These are phyloP conservation scores for Drosophila kurseongensis DNA, from an alignment of 1,140 invertebrate species.

Conservation along the genomic window DNA sequence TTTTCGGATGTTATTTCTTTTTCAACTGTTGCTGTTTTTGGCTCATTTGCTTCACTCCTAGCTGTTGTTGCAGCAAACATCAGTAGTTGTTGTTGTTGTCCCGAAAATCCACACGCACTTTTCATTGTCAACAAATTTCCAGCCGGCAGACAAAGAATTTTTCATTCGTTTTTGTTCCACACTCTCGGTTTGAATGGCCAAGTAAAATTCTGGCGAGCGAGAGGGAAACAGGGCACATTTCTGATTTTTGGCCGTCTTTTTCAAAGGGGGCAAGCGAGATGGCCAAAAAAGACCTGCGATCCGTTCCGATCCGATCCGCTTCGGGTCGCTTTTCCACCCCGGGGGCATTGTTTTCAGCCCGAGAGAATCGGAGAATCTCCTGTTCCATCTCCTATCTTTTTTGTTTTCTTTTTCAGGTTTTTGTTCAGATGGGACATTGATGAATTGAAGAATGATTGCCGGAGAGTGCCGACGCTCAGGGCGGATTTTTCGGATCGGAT, in stretches of 20 bases:
- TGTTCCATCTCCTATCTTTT: conserved; percentile 21
- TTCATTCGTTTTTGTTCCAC: conserved; percentile 17
- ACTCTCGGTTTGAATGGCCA: conserved; percentile 30
- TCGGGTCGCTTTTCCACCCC: conserved; percentile 52
- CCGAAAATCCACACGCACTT: conserved; percentile 61
- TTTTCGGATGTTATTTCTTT: conserved; percentile 3
- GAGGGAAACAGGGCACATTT: conserved; percentile 3
- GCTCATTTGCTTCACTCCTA: neutral
- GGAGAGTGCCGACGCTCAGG: conserved; percentile 56
- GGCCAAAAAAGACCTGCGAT: conserved; percentile 34
- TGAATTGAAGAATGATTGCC: conserved; percentile 82
- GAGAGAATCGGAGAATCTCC: conserved; percentile 22
- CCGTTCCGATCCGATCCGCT: conserved; percentile 34
- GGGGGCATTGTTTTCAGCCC: conserved; percentile 60
- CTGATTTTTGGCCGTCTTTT: conserved; percentile 20
- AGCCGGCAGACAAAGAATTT: conserved; percentile 15
- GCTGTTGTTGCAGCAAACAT: conserved; percentile 18
- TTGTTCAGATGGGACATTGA: conserved; percentile 63
- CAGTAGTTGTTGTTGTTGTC: conserved; percentile 3
- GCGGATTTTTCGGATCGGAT: conserved; percentile 35
- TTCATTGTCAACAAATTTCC: conserved; percentile 43
- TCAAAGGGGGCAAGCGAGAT: conserved; percentile 9
- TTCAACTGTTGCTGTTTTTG: neutral
- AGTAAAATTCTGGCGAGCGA: conserved; percentile 1
- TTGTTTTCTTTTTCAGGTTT: conserved; percentile 23